Base-by-base conservation (phyloP, 2,797 vertebrate genomes). In the Tachyglossus aculeatus region DNA sequence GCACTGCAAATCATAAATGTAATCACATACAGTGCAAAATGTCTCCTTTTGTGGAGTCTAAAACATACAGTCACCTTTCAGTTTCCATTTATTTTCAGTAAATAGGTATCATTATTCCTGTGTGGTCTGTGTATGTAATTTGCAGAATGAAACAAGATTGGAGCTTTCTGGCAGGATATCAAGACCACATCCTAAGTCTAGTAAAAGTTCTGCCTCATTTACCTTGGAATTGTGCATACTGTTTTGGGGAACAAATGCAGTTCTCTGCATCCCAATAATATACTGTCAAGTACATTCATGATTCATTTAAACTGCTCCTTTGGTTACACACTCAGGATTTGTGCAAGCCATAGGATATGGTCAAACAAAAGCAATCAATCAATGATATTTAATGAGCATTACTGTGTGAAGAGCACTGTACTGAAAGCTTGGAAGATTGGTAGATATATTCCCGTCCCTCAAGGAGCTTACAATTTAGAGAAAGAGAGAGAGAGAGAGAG, bases 151-250 rank as follows among this genome's bases (percentile, higher is more conserved):
- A n/a, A n/a, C n/a, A n/a, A n/a, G n/a, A n/a, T n/a, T n/a, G n/a
- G n/a, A n/a, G n/a, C n/a, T 32, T 62, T 68, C 21, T 58, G 36
- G 47, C 39, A 78, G 59, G 51, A 29, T 50, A 22, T 48, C 37
- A 74, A 40, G 18, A 70, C 22, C 4, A 65, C 18, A 78, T 67
- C 25, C 27, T 27, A 24, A 45, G 80, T 78, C n/a, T 24, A 70
- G 71, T 57, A 33, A 70, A 10, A 65, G 47, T 74, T 75, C 38
- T 64, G 7, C 34, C 52, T 52, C 44, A 44, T 12, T 64, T 63
- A 54, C 12, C 62, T 5, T 22, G 39, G 44, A 51, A 45, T 40
- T 40, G 67, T 67, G 16, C 24, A 71, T 7, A 8, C 56, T 50
- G 1, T 56, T 27, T 22, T 67, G 2, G 7, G 56, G 33, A 77